These are phyloP conservation scores for Nipponia nippon DNA, from an alignment of 2,113 vertebrate species.

Conservation along the genomic window DNA sequence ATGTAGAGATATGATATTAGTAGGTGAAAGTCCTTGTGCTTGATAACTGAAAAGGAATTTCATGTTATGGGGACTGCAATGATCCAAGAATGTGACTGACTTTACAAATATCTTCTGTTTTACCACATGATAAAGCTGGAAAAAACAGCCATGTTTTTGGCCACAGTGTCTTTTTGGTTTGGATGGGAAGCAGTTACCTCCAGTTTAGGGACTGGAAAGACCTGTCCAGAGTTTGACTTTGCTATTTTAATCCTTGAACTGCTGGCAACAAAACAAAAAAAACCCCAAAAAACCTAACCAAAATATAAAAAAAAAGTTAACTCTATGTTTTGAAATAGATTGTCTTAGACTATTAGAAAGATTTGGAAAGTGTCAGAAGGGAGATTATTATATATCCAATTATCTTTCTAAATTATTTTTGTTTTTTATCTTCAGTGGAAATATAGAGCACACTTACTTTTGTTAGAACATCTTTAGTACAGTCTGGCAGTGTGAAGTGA, in stretches of 20 bases:
- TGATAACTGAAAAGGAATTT: background rate
- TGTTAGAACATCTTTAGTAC: background rate
- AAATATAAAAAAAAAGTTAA: background rate
- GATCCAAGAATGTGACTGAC: background rate
- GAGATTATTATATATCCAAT: background rate
- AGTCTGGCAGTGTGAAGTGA: background rate
- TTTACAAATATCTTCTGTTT: background rate
- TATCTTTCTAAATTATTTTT: background rate
- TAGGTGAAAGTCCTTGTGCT: background rate
- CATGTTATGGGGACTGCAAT: background rate
- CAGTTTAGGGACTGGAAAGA: background rate
- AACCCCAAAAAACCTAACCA: background rate
- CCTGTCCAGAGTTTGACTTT: background rate
- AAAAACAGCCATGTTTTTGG: background rate
- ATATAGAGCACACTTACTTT: background rate
- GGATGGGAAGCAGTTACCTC: background rate
- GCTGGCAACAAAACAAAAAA: background rate
- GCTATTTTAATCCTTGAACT: background rate
- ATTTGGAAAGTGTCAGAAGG: background rate
- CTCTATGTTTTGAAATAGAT: background rate
- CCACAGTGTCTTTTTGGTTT: background rate
- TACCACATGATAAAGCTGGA: background rate
- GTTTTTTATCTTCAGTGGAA: background rate
- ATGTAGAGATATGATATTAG: background rate
- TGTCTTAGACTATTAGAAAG: background rate